Conservation (phyloP, 2,113 vertebrate species). For the Balaenoptera acutorostrata region DNA sequence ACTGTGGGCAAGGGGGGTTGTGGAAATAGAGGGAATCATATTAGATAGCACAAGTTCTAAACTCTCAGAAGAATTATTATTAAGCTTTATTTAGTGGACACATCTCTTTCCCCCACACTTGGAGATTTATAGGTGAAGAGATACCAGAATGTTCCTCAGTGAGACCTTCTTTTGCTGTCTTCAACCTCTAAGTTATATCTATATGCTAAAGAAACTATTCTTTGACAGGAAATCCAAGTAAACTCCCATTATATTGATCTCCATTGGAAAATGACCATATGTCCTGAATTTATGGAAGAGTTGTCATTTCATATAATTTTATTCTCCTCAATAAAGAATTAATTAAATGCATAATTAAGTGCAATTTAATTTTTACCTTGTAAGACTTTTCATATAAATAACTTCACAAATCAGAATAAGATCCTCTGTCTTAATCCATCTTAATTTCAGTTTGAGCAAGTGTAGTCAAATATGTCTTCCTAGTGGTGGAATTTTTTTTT, state of each 20-base stretch:
- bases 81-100: background rate
- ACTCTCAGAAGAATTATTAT: background rate
- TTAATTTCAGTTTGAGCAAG: conserved; percentile 21
- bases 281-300: conserved; percentile 1
- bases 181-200: background rate
- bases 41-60: background rate
- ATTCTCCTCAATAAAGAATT: conserved; percentile 4
- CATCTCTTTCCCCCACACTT: background rate
- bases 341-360: conserved; percentile 19
- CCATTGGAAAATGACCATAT: background rate
- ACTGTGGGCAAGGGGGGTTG: too few relatives aligned
- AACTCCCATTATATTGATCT: background rate
- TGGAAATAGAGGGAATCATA: background rate
- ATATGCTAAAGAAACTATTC: background rate
- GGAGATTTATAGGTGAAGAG: background rate
- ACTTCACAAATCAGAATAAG: conserved; percentile 11
- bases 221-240: background rate
- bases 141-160: background rate
- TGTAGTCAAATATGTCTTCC: conserved; percentile 10
- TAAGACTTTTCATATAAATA: background rate
- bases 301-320: conserved; percentile 14
- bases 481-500: background rate
- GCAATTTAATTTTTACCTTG: background rate
- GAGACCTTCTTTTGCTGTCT: background rate
- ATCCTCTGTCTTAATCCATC: background rate